phyloP scores from a whole-genome alignment of 1,140 invertebrate genomes.

The Drosophila kohkoa region DNA sequence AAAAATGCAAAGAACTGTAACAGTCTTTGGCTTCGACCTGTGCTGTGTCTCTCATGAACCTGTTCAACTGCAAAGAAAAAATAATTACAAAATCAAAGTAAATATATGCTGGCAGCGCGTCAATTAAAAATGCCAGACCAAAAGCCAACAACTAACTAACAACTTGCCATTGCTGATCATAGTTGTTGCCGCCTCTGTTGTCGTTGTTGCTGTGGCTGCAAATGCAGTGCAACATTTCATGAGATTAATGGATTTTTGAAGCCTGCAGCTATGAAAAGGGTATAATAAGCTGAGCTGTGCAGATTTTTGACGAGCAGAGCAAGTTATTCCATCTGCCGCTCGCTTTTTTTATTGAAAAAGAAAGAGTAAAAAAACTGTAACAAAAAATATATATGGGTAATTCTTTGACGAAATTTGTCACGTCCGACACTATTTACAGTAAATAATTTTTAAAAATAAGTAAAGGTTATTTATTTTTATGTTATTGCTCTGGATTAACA shows the following conservation, averaged over 20 bases:
- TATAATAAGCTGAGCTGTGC: background rate
- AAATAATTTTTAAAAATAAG: no score
- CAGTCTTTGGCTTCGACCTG: constrained; percentile 14
- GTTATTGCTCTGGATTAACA: no score
- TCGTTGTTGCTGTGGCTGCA: constrained; percentile 13
- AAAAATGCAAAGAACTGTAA: constrained; percentile 35
- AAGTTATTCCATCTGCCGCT: background rate
- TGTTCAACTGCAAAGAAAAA: constrained; percentile 49
- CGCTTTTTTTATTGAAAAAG: no score
- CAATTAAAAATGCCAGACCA: constrained; percentile 47
- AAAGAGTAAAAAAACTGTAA: background rate
- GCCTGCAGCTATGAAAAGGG: constrained; percentile 1
- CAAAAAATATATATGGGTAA: background rate
- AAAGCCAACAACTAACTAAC: constrained; percentile 40
- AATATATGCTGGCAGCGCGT: constrained; percentile 53
- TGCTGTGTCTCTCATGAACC: constrained; percentile 54
- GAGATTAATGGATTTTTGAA: constrained; percentile 37
- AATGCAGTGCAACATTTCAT: constrained; percentile 41
- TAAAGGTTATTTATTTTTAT: no score
- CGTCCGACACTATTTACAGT: no score
- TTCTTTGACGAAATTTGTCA: no score
- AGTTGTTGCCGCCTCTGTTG: constrained; percentile 26
- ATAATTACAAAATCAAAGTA: constrained; percentile 64
- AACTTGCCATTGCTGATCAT: constrained; percentile 32
- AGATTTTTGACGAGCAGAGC: background rate